phyloP scores from a whole-genome alignment of 2,888 invertebrate genomes.

The Glyphotaelius pellucidus region DNA sequence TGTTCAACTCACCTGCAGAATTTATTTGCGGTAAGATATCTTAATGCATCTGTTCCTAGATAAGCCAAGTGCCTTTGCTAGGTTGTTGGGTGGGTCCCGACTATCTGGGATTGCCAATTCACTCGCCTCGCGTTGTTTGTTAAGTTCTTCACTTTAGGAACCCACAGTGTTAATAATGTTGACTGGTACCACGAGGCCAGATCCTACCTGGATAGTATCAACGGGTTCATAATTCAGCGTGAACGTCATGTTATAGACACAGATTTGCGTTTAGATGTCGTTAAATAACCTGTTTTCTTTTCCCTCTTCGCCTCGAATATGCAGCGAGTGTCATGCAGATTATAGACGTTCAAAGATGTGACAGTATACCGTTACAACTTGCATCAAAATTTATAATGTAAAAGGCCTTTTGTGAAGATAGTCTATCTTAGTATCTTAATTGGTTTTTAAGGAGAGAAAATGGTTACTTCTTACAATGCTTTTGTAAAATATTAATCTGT shows the following conservation, averaged over 20 bases:
- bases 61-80: not conserved
- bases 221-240: conserved; percentile 35
- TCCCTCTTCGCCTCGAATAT: not conserved
- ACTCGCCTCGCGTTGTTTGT: not conserved
- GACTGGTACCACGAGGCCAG: conserved; percentile 24
- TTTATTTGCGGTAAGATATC: not conserved
- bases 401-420: not conserved
- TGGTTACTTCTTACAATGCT: not conserved
- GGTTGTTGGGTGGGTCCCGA: not conserved
- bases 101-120: not conserved
- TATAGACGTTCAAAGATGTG: not conserved
- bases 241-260: conserved; percentile 35
- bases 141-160: not conserved
- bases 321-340: conserved; percentile 20
- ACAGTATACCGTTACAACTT: not conserved
- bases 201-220: conserved; percentile 42
- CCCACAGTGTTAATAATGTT: conserved; percentile 24
- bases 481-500: not conserved
- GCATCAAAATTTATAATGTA: not conserved
- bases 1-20: not conserved
- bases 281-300: conserved; percentile 31
- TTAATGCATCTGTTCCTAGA: conserved; percentile 1
- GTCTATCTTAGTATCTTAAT: not conserved
- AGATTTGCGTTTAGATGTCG: conserved; percentile 37
- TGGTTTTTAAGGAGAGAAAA: not conserved